These are phyloP conservation scores for Limnothrissa miodon DNA, from an alignment of 2,113 vertebrate species.

Conservation along the genomic window DNA sequence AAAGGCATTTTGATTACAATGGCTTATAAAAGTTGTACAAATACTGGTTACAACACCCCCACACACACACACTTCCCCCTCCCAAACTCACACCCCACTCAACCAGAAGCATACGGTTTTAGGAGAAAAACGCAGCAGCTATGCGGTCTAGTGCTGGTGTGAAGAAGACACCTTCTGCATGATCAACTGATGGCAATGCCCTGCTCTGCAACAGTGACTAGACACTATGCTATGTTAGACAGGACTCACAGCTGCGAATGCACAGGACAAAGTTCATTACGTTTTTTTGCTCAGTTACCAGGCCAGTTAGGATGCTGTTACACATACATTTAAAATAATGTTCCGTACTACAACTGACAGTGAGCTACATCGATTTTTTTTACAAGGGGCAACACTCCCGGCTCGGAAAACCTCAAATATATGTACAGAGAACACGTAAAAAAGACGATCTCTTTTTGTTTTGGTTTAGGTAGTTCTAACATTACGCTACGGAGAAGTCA, in stretches of 20 bases:
- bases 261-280: background rate
- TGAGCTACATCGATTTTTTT: background rate
- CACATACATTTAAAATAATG: background rate
- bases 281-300: background rate
- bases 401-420: too few relatives aligned
- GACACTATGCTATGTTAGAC: background rate
- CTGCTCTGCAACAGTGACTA: background rate
- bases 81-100: background rate
- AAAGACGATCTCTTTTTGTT: too few relatives aligned
- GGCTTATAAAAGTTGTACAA: background rate
- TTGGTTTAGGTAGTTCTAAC: too few relatives aligned
- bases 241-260: background rate
- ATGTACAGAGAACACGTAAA: too few relatives aligned
- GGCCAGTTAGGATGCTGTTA: background rate
- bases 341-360: background rate
- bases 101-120: background rate
- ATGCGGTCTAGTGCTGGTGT: background rate
- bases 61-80: background rate
- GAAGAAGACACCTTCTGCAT: background rate
- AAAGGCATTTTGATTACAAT: background rate
- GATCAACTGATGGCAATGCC: background rate
- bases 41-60: background rate
- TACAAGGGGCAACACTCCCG: too few relatives aligned
- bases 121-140: slow-evolving; percentile 4
- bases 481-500: background rate